Evolutionary conservation across 2,113 vertebrate genomes (phyloP).

Genomic region (Cryptoleucopteryx plumbea): DNA sequence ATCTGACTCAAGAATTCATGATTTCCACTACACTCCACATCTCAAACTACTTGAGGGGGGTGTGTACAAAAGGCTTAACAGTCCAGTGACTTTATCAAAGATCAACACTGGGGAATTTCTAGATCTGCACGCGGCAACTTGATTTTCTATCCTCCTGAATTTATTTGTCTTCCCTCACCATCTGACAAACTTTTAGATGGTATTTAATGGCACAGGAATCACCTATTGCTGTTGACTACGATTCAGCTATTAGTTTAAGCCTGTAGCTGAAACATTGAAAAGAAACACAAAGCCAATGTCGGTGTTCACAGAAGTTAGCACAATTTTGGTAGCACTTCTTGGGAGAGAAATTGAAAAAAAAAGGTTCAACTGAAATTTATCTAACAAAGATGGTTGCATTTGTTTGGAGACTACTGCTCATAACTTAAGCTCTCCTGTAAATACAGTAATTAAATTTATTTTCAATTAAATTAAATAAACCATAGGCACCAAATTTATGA

Average conservation of each 20-base stretch:
- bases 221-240: background rate
- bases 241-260: background rate
- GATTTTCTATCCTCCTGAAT: background rate
- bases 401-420: background rate
- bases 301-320: background rate
- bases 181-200: background rate
- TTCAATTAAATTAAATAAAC: background rate
- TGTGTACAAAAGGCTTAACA: background rate
- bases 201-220: background rate
- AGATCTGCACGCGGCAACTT: background rate
- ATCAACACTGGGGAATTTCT: background rate
- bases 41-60: background rate
- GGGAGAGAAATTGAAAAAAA: background rate
- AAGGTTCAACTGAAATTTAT: background rate
- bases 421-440: background rate
- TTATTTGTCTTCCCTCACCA: background rate
- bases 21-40: background rate
- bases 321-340: background rate
- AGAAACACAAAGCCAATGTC: background rate
- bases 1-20: background rate
- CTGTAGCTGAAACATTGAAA: background rate
- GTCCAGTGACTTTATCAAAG: background rate
- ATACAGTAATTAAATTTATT: background rate
- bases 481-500: background rate
- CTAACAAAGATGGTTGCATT: background rate